phyloP scores from a whole-genome alignment of 2,113 vertebrate genomes.

The Euleptes europaea region DNA sequence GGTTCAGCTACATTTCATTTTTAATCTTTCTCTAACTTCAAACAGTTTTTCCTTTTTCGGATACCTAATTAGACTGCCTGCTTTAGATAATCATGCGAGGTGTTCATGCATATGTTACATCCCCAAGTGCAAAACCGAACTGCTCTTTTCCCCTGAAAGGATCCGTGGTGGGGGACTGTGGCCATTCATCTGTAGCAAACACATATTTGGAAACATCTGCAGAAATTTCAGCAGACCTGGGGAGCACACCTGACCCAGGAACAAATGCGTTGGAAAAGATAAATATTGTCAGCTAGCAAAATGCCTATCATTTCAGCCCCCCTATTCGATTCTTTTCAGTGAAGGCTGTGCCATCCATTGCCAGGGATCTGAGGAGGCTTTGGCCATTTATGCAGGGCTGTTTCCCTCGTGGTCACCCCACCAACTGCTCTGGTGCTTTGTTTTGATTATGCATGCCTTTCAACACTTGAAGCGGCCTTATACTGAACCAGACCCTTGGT shows the following conservation, averaged over 20 bases:
- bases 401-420: no score
- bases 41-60: constrained; percentile 52
- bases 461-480: no score
- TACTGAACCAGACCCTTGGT: no score
- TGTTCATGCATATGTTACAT: constrained; percentile 12
- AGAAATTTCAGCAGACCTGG: constrained; percentile 25
- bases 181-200: constrained; percentile 66
- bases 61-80: constrained; percentile 41
- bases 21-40: constrained; percentile 57
- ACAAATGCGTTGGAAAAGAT: constrained; percentile 28
- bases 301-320: not conserved
- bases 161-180: constrained; percentile 33
- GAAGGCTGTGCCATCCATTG: not conserved
- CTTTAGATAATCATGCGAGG: constrained; percentile 29
- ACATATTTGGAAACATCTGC: constrained; percentile 68
- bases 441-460: no score
- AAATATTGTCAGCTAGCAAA: constrained; percentile 60
- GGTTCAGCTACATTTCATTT: constrained; percentile 41
- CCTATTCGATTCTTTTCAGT: not conserved
- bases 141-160: constrained; percentile 39
- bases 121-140: not conserved
- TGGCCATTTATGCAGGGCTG: no score
- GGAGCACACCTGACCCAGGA: constrained; percentile 45
- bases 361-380: not conserved
- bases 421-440: no score